Conservation (phyloP, 2,797 vertebrate genomes). For the Anas bernieri region DNA sequence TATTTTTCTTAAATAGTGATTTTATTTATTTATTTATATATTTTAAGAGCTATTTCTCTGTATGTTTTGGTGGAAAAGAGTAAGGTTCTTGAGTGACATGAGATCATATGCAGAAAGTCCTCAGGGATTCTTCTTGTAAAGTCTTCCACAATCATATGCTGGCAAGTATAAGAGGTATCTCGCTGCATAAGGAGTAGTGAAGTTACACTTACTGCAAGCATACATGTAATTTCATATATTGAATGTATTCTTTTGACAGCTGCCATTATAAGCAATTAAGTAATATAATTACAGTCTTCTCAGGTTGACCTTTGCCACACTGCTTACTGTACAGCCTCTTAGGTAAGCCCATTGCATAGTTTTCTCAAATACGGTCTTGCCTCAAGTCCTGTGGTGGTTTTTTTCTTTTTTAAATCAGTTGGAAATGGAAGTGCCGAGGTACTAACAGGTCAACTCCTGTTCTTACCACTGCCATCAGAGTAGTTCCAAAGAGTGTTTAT, state of each 20-base stretch:
- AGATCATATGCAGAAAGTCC: neutral
- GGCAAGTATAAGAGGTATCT: neutral
- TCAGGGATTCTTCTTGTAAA: neutral
- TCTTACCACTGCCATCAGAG: too few relatives aligned
- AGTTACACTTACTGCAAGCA: neutral
- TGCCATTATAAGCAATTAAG: conserved; percentile 46
- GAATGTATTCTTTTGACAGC: neutral
- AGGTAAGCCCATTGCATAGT: neutral
- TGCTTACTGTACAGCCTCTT: neutral
- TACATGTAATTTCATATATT: conserved; percentile 10
- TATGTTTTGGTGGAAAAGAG: neutral
- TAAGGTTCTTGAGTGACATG: neutral
- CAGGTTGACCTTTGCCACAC: neutral
- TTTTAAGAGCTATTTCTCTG: neutral
- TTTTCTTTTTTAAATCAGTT: too few relatives aligned
- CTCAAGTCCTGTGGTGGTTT: too few relatives aligned
- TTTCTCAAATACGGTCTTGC: neutral
- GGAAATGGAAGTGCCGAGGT: too few relatives aligned
- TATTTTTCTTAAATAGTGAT: neutral
- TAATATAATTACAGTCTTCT: neutral
- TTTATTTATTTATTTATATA: neutral
- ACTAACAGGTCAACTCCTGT: too few relatives aligned
- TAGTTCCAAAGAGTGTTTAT: too few relatives aligned
- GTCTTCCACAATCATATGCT: conserved; percentile 5
- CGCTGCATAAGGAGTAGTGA: neutral